Evolutionary conservation across 2,797 vertebrate species (phyloP).

Genomic region (Poeciliopsis presidionis): DNA sequence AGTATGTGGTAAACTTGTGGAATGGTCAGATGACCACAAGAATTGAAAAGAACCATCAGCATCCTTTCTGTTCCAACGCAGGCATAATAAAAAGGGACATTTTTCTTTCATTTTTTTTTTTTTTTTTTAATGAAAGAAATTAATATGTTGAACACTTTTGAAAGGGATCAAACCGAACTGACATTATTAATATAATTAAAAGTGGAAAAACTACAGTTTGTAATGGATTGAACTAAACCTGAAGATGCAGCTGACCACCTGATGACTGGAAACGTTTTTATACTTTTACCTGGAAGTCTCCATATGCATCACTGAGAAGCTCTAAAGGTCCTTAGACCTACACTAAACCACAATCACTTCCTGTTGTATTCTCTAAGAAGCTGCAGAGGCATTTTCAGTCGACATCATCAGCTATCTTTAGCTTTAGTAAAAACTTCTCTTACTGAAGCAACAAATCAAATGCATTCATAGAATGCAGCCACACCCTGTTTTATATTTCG

Average conservation of each 20-base stretch:
- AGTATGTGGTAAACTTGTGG: not conserved
- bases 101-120: not conserved
- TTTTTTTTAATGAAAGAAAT: not conserved
- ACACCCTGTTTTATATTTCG: not conserved
- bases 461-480: not conserved
- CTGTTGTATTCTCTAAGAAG: not conserved
- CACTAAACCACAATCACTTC: not conserved
- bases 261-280: slow-evolving; percentile 4
- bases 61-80: not conserved
- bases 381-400: not conserved
- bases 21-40: not conserved
- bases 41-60: not conserved
- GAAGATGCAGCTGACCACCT: slow-evolving; percentile 4
- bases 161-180: not conserved
- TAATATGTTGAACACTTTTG: not conserved
- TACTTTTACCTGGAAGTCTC: slow-evolving; percentile 4
- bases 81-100: not conserved
- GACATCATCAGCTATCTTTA: not conserved
- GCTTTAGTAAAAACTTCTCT: not conserved
- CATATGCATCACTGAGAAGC: not conserved
- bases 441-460: not conserved
- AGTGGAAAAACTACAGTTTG: not conserved
- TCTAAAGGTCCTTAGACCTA: slow-evolving; percentile 4
- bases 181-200: slow-evolving; percentile 1
- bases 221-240: not conserved